phyloP scores from a whole-genome alignment of 2,113 vertebrate species.

The Gymnarchus niloticus region DNA sequence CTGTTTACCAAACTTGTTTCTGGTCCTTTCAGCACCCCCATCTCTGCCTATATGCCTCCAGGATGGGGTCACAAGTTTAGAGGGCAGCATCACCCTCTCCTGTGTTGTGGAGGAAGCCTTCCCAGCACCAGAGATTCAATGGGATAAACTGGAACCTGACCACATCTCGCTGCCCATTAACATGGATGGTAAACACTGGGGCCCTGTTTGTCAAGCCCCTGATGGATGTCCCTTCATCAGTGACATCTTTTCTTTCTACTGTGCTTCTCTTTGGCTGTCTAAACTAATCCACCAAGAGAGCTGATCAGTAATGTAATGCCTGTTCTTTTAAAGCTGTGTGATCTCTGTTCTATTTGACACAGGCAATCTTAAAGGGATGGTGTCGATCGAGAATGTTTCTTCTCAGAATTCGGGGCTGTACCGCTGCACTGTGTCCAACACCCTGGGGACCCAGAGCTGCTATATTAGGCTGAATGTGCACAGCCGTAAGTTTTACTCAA shows the following conservation, averaged over 20 bases:
- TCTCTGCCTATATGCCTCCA: conserved; percentile 63
- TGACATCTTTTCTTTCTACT: too few relatives aligned
- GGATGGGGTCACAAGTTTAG: conserved; percentile 53
- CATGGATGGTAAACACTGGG: conserved; percentile 53
- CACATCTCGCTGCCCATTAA: conserved; percentile 53
- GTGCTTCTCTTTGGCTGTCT: too few relatives aligned
- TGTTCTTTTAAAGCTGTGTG: not conserved
- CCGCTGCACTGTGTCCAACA: conserved; percentile 64
- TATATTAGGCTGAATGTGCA: conserved; percentile 61
- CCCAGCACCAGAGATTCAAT: conserved; percentile 61
- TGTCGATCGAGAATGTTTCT: conserved; percentile 60
- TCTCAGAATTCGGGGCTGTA: conserved; percentile 62
- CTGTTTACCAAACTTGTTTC: not conserved
- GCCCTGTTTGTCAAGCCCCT: not conserved
- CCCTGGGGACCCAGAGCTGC: conserved; percentile 63
- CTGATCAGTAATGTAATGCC: not conserved
- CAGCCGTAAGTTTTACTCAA: conserved; percentile 48
- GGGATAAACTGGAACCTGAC: conserved; percentile 62
- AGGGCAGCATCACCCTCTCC: conserved; percentile 59
- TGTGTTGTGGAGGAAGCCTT: conserved; percentile 60
- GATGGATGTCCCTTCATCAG: too few relatives aligned
- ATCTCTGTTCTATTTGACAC: not conserved
- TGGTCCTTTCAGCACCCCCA: conserved; percentile 53
- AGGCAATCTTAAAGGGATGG: conserved; percentile 51
- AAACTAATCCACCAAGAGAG: too few relatives aligned